Evolutionary conservation across 1,140 invertebrate genomes (phyloP).

Genomic region (Nasonia giraulti): DNA sequence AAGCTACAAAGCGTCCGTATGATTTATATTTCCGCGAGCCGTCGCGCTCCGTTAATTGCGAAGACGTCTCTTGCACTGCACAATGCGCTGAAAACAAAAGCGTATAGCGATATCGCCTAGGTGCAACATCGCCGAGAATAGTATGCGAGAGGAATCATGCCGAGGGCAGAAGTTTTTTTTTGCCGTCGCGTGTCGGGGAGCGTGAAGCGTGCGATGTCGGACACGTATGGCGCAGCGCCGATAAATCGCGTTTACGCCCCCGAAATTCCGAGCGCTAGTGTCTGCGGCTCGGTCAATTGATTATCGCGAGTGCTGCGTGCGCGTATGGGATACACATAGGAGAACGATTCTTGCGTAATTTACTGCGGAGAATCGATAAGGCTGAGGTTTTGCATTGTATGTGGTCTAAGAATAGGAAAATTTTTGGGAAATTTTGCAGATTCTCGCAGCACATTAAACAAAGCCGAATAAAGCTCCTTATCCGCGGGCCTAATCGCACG

Average conservation of each 20-base stretch:
- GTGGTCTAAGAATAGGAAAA: too few species aligned
- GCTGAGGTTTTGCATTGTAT: too few species aligned
- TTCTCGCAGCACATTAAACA: not conserved
- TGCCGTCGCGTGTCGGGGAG: not conserved
- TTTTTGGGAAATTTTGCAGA: too few species aligned
- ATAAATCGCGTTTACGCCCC: constrained; percentile 48
- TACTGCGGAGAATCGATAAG: too few species aligned
- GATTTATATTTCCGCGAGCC: constrained; percentile 24
- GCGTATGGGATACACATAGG: too few species aligned
- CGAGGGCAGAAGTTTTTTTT: not conserved
- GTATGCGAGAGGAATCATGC: not conserved
- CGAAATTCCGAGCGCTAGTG: constrained; percentile 23
- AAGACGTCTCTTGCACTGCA: not conserved
- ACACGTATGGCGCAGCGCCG: not conserved
- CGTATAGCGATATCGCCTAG: constrained; percentile 38
- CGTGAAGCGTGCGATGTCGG: not conserved
- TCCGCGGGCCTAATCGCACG: not conserved
- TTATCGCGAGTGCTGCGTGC: not conserved
- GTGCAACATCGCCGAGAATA: constrained; percentile 52
- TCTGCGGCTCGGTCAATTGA: not conserved
- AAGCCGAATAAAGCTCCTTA: not conserved
- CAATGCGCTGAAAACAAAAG: constrained; percentile 31
- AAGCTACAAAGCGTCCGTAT: not conserved
- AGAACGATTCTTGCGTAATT: not conserved
- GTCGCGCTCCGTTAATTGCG: constrained; percentile 27